phyloP scores from a whole-genome alignment of 1,140 invertebrate species.

The Orchesella cincta region DNA sequence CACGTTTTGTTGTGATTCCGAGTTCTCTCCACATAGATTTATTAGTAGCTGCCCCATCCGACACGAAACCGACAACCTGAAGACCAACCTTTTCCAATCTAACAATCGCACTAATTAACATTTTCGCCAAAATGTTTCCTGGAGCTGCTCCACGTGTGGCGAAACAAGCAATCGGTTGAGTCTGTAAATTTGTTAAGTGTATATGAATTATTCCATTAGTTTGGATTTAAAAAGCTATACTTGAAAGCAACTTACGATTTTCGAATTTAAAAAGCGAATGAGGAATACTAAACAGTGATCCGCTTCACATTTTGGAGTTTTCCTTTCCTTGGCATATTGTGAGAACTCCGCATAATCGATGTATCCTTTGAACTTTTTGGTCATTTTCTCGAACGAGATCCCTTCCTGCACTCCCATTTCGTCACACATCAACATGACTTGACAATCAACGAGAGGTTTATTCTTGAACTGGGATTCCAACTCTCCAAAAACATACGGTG shows the following conservation, averaged over 20 bases:
- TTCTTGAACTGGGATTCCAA: background rate
- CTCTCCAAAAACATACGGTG: constrained; percentile 16
- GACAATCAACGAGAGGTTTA: background rate
- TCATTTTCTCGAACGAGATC: constrained; percentile 17
- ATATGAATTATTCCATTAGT: background rate
- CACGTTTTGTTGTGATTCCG: background rate
- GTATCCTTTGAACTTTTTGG: constrained; percentile 12
- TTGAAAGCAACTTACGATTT: constrained; percentile 14
- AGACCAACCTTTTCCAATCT: background rate
- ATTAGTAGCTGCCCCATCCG: constrained; percentile 27
- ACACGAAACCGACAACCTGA: constrained; percentile 11
- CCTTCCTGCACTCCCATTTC: constrained; percentile 28
- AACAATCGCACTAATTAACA: background rate
- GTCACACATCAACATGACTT: constrained; percentile 22
- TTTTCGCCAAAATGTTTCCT: background rate
- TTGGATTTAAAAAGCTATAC: background rate
- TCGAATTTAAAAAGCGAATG: constrained; percentile 19
- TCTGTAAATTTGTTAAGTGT: background rate
- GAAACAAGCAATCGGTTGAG: constrained; percentile 31
- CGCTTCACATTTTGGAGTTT: background rate
- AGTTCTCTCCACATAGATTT: constrained; percentile 7
- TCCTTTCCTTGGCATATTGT: background rate
- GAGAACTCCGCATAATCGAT: constrained; percentile 18
- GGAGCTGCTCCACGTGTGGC: constrained; percentile 22
- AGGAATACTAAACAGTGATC: constrained; percentile 27